Conservation (phyloP, 2,113 vertebrate species). For the Daubentonia madagascariensis region DNA sequence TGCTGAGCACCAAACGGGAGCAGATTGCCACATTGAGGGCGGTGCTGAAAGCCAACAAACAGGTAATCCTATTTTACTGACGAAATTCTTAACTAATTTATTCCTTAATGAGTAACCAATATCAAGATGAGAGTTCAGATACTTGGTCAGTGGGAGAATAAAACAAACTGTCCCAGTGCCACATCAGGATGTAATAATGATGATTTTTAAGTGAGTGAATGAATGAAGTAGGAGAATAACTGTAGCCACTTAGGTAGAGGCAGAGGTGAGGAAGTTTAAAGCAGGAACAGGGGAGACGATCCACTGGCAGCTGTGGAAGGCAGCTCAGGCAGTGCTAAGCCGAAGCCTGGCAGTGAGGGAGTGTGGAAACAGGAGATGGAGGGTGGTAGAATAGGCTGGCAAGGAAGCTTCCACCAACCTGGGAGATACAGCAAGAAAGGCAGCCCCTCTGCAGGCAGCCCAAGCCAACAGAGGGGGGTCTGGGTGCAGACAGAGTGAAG, state of each 20-base stretch:
- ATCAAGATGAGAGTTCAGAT: not conserved
- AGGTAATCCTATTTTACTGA: slow-evolving; percentile 84
- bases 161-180: not conserved
- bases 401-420: not conserved
- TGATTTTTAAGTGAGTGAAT: not conserved
- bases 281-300: not conserved
- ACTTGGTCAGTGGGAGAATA: not conserved
- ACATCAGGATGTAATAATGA: not conserved
- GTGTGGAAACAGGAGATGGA: not conserved
- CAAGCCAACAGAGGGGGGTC: not conserved
- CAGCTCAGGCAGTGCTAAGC: not conserved
- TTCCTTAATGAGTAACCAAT: not conserved
- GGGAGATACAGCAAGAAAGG: not conserved
- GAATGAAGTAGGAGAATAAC: not conserved
- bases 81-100: not conserved
- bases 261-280: not conserved
- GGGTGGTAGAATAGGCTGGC: not conserved
- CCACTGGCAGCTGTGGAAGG: not conserved
- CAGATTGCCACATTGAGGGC: slow-evolving; percentile 97
- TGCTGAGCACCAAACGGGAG: slow-evolving; percentile 97
- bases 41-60: slow-evolving; percentile 98
- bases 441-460: not conserved
- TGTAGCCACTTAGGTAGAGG: not conserved
- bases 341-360: not conserved
- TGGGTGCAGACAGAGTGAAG: not conserved